A percentile compares a stretch with the other conserved stretches of the same genome.
Conservation (phyloP, 2,113 vertebrate species). For the Sylvicapra grimmia region DNA sequence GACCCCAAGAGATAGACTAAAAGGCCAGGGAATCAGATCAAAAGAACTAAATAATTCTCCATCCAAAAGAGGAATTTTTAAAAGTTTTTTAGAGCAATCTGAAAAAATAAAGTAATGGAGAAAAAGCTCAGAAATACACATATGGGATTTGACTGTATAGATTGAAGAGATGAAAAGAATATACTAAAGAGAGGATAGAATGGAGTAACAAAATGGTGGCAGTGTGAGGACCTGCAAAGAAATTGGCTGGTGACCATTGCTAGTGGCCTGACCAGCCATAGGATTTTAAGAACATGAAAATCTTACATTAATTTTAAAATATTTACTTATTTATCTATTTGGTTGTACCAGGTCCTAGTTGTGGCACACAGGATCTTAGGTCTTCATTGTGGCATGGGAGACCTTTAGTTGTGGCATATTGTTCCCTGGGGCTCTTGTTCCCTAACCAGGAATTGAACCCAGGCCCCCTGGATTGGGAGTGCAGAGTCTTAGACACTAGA, state of each 20-base stretch:
- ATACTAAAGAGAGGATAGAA: background rate
- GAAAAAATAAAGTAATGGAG: background rate
- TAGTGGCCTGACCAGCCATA: background rate
- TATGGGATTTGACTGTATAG: background rate
- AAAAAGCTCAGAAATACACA: background rate
- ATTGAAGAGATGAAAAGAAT: background rate
- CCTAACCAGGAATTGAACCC: background rate
- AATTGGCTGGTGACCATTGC: background rate
- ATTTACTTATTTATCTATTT: background rate
- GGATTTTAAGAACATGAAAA: background rate
- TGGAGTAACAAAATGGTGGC: background rate
- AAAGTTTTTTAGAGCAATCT: background rate
- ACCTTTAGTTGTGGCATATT: background rate
- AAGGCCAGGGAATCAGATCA: background rate
- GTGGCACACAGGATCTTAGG: background rate
- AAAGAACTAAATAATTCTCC: background rate
- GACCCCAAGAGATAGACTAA: background rate
- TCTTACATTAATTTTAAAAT: background rate
- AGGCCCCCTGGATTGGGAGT: background rate
- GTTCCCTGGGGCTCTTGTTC: background rate
- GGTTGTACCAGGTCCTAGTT: background rate
- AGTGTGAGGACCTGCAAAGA: background rate
- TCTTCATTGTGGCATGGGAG: background rate
- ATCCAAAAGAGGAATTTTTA: background rate
- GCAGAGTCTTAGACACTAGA: background rate